Conservation (phyloP, 1,140 invertebrate genomes). For the Heterodera carotae region DNA sequence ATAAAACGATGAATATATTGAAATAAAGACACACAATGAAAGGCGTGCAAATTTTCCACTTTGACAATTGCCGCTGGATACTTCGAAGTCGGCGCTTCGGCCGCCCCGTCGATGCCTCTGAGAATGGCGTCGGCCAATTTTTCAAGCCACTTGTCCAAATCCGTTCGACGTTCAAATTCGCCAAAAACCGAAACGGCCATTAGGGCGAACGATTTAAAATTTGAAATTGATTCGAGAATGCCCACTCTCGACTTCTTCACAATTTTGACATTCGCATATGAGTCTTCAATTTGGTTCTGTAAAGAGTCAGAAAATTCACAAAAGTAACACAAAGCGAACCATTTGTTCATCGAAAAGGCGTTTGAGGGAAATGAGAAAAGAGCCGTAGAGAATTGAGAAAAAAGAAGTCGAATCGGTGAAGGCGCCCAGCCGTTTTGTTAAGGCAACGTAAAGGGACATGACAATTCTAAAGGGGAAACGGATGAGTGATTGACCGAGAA, state of each 20-base stretch:
- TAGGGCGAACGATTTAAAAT: constrained; percentile 41
- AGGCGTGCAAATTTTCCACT: constrained; percentile 91
- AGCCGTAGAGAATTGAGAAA: constrained; percentile 84
- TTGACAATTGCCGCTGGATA: constrained; percentile 85
- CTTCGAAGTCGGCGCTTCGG: constrained; percentile 85
- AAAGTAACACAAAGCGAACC: constrained; percentile 65
- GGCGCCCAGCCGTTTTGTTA: constrained; percentile 85
- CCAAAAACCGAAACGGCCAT: constrained; percentile 69
- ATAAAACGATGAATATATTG: background rate
- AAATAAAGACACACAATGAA: constrained; percentile 72
- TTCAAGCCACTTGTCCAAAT: constrained; percentile 92
- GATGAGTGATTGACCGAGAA: background rate
- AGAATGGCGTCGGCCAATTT: constrained; percentile 83
- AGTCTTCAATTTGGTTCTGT: constrained; percentile 42
- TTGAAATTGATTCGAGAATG: constrained; percentile 43
- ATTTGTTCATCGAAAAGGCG: constrained; percentile 90
- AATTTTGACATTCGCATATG: constrained; percentile 22
- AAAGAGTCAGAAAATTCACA: constrained; percentile 27
- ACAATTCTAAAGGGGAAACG: constrained; percentile 75
- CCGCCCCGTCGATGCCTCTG: constrained; percentile 78
- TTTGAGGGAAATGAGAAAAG: constrained; percentile 86
- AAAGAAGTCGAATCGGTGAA: constrained; percentile 88
- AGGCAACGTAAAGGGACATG: constrained; percentile 83
- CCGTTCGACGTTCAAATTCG: constrained; percentile 82
- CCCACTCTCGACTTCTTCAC: constrained; percentile 48